These are phyloP conservation scores for Muscidifurax raptorellus DNA, from an alignment of 1,140 invertebrate genomes.

Conservation along the genomic window DNA sequence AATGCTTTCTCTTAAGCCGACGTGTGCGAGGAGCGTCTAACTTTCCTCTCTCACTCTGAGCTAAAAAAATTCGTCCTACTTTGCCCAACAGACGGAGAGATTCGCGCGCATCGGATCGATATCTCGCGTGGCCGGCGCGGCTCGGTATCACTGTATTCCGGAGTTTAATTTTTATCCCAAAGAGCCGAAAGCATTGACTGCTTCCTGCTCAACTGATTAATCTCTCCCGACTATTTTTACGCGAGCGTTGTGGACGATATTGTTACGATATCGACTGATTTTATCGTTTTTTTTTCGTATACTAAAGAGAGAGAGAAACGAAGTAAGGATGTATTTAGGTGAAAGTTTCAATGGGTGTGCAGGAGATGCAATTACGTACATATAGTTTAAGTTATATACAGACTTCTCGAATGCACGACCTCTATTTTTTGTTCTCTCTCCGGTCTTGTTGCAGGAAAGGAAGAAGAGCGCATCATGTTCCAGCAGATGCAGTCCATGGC, in stretches of 20 bases:
- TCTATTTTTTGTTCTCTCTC: conserved; percentile 13
- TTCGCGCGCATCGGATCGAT: conserved; percentile 35
- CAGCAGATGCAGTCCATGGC: conserved; percentile 97
- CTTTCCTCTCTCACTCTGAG: neutral
- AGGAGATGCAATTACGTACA: no score
- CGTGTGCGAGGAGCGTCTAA: neutral
- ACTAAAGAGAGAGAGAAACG: no score
- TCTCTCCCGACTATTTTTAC: neutral
- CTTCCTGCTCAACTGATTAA: neutral
- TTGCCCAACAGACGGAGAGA: conserved; percentile 24
- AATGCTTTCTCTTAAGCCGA: neutral
- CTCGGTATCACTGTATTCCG: neutral
- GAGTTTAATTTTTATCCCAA: conserved; percentile 27
- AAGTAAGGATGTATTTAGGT: no score
- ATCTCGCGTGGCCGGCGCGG: neutral
- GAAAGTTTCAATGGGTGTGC: no score
- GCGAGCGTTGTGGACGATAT: no score
- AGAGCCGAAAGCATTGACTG: neutral
- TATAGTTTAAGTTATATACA: neutral
- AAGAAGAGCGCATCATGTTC: conserved; percentile 95
- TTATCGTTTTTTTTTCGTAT: neutral
- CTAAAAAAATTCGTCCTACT: conserved; percentile 36
- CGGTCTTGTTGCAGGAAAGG: conserved; percentile 86
- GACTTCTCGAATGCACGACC: neutral
- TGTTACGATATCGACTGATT: neutral